Base-by-base conservation (phyloP, 2,113 vertebrate species). In the Ctenomys sociabilis region DNA sequence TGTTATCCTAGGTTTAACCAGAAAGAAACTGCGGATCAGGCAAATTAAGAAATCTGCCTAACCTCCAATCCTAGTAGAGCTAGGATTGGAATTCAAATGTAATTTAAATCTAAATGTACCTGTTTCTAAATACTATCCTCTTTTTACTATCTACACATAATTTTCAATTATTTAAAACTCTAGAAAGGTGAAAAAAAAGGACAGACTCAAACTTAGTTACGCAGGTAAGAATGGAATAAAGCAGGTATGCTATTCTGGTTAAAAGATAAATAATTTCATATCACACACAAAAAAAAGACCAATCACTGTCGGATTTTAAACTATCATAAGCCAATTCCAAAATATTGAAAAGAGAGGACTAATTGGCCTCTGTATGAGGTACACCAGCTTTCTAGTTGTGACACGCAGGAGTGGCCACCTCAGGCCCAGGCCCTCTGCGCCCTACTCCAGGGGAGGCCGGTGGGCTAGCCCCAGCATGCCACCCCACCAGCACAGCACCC, bases 101-200 rank as follows among this genome's bases (percentile, higher is more conserved):
- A n/a, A 11, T 19, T 81, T 61, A 77, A 85, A 61, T 32, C 45
- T 90, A n/a, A 12, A 32, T 37, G n/a, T 13, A 66, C 24, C 68
- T 63, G 49, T 80, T 94, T 93, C 64, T 88, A 93, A 87, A 77
- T 57, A 64, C 28, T 8, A 11, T 86, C 22, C 70, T 86, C 19
- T 91, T 93, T 92, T 93, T 49, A 91, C 57, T 90, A 4, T 78
- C 73, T 90, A 35, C 40, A 83, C n/a, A 93, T 63, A 59, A 66
- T 61, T 94, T 93, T 95, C 81, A 93, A 52, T 91, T 85, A 88
- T 75, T 94, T 96, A 78, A 96, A 94, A 84, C 59, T 86, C 57
- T 26, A 40, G 49, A 61, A 85, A 89, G 59, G 87, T 81, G 14
- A 80, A 57, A 26, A 28, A 94, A 28, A 94, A 85, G 84, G 73